Evolutionary conservation across 2,888 invertebrate species (phyloP).

Genomic region (Tenthredo livida): DNA sequence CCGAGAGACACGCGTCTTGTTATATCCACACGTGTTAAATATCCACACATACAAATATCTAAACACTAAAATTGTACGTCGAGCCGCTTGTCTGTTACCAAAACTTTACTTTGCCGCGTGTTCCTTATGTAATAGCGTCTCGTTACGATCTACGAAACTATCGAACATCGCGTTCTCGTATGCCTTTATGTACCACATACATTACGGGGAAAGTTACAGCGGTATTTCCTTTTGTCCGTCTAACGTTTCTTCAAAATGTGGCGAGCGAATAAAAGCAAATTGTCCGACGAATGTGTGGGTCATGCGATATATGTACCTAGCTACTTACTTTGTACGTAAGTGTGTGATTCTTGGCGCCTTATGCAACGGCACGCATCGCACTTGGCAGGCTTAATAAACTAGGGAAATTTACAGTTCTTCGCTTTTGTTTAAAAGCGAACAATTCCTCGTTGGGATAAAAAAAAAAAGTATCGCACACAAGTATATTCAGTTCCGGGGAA

Average conservation of each 20-base stretch:
- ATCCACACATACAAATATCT: neutral
- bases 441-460: neutral
- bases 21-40: conserved; percentile 8
- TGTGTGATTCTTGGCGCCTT: conserved; percentile 27
- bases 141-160: conserved; percentile 33
- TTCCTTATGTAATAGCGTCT: conserved; percentile 40
- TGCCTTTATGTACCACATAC: neutral
- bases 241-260: conserved; percentile 1
- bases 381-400: neutral
- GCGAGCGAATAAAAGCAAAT: neutral
- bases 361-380: conserved; percentile 39
- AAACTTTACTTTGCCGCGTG: conserved; percentile 23
- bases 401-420: conserved; percentile 35
- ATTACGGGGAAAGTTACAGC: neutral
- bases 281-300: neutral
- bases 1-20: conserved; percentile 38
- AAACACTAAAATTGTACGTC: neutral
- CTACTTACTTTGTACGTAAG: neutral
- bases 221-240: neutral
- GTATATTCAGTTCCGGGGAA: neutral
- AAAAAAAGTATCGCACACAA: neutral
- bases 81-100: conserved; percentile 5
- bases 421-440: conserved; percentile 27
- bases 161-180: neutral
- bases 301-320: neutral